These are phyloP conservation scores for Pseudococcus viburni DNA, from an alignment of 2,888 invertebrate genomes.

Conservation along the genomic window DNA sequence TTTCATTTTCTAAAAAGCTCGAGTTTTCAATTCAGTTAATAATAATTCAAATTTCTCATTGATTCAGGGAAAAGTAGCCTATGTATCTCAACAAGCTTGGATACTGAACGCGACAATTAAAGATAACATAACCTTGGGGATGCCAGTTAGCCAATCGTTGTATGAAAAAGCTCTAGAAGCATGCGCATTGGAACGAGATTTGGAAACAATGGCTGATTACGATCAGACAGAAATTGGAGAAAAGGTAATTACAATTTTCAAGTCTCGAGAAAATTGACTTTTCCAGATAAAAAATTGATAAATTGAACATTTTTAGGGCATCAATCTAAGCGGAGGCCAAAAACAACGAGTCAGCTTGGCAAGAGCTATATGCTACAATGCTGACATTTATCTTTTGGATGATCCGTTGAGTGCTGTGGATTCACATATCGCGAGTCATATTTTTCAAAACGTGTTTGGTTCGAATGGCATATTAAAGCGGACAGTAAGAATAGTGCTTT, in stretches of 20 bases:
- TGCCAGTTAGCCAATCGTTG: slow-evolving; percentile 77
- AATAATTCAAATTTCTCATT: too few species aligned
- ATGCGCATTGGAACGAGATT: slow-evolving; percentile 91
- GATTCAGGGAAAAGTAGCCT: slow-evolving; percentile 77
- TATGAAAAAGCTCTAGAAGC: slow-evolving; percentile 89
- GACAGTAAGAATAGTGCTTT: slow-evolving; percentile 69
- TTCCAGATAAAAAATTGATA: too few species aligned
- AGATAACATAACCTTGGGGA: slow-evolving; percentile 94
- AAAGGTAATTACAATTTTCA: slow-evolving; percentile 73
- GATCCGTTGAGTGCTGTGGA: slow-evolving; percentile 87
- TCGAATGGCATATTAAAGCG: slow-evolving; percentile 71
- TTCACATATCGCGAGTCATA: slow-evolving; percentile 78
- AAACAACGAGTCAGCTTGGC: slow-evolving; percentile 93
- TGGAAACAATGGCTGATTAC: slow-evolving; percentile 94
- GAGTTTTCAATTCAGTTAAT: neutral
- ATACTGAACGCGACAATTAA: slow-evolving; percentile 95
- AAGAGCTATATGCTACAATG: slow-evolving; percentile 89
- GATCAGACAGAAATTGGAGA: slow-evolving; percentile 99
- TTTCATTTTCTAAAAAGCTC: slow-evolving; percentile 41
- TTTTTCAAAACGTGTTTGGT: slow-evolving; percentile 77
- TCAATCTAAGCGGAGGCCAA: slow-evolving; percentile 91
- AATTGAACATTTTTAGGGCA: slow-evolving; percentile 74
- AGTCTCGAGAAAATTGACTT: too few species aligned
- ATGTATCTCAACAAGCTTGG: slow-evolving; percentile 97
- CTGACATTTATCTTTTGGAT: slow-evolving; percentile 93